Evolutionary conservation across 2,113 vertebrate species (phyloP), one percentile per base, ranked within the genome.

Genomic region (Erythrocebus patas): DNA sequence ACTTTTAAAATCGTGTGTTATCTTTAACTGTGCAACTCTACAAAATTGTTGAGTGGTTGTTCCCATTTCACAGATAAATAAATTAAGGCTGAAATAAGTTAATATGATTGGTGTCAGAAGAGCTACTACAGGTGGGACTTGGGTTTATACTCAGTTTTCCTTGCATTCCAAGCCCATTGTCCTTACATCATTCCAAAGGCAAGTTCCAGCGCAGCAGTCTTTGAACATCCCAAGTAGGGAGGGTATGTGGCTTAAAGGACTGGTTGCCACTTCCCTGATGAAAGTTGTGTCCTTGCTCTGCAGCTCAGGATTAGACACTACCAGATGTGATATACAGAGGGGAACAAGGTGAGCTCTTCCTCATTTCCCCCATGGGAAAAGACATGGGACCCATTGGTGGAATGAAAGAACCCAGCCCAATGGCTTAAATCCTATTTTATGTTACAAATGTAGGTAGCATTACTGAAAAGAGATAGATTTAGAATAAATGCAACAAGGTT

Each of bases 261-360:
- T 50, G 20, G 3, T 40, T 55, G 59, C 38, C 55, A 13, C 43
- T 12, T 81, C 11, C 8, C 10, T 16, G 16, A 22, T 43, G 38
- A 79, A 88, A 80, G 22, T 40, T 52, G 11, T 48, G 30, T 17
- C 30, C 32, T 20, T 0, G 6, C 35, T 50, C 48, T 66, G n/a
- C 17, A 48, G 9, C 66, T 81, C 8, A 1, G 20, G 8, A 17
- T 48, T 57, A 72, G 66, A 75, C 0, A 13, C 43, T 9, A 25
- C 18, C 12, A 59, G 27, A 25, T 0, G 0, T 1, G 0, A 11
- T 43, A 3, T 57, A 3, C 1, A 57, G 38, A 43, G 2, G 13
- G 18, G 4, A 57, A 2, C 11, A 55, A 43, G 30, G 23, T 5
- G 40, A 25, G 5, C 8, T 73, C 20, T 59, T 92, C 14, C 38